Percentiles rank a stretch among this genome's conserved stretches.
phyloP scores from a whole-genome alignment of 2,888 invertebrate genomes.

The Epinotia nisella region DNA sequence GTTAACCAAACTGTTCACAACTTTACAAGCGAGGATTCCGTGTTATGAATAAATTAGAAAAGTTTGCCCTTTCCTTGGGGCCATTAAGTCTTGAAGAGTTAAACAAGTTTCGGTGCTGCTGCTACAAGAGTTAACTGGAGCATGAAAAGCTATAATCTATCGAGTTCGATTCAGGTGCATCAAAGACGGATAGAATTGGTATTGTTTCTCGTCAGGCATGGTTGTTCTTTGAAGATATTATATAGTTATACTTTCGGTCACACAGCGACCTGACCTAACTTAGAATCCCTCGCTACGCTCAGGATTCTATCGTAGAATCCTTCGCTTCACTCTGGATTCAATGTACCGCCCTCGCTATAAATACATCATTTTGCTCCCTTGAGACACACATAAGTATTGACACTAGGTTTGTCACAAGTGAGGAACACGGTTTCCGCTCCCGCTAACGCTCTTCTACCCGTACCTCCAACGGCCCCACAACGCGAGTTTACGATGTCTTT shows the following conservation, averaged over 20 bases:
- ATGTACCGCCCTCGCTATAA: too few species aligned
- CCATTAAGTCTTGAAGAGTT: conserved; percentile 49
- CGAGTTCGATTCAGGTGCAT: background rate
- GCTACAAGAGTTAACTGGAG: conserved; percentile 13
- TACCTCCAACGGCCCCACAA: conserved; percentile 55
- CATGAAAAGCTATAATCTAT: background rate
- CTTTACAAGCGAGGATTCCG: conserved; percentile 71
- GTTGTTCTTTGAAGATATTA: too few species aligned
- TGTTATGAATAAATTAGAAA: conserved; percentile 84
- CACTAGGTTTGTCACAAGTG: background rate
- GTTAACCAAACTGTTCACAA: conserved; percentile 73
- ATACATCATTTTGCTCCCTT: too few species aligned
- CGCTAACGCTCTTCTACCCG: conserved; percentile 46
- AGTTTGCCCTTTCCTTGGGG: conserved; percentile 60
- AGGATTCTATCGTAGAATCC: too few species aligned
- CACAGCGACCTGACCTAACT: too few species aligned
- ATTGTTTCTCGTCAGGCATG: too few species aligned
- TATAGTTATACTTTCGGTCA: too few species aligned
- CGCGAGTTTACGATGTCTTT: conserved; percentile 63
- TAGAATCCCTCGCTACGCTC: too few species aligned
- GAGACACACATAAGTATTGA: too few species aligned
- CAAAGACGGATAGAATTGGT: too few species aligned
- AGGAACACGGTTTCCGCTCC: background rate
- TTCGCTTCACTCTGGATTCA: too few species aligned
- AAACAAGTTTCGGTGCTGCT: conserved; percentile 20